Conservation (phyloP, 2,113 vertebrate species). For the Ptychochromis oligacanthus region DNA sequence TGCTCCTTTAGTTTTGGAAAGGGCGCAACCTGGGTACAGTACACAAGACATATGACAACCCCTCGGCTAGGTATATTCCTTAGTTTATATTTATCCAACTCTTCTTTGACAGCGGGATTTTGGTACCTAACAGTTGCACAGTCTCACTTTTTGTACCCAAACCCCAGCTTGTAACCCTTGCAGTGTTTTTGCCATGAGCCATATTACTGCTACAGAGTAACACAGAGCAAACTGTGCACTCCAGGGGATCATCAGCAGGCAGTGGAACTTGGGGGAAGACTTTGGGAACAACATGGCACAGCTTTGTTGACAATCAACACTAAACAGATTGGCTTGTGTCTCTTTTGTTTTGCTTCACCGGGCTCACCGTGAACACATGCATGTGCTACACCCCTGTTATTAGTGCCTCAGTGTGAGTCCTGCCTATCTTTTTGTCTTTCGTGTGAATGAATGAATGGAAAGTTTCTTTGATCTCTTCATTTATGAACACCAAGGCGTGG, state of each 20-base stretch:
- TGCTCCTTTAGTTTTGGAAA: no score
- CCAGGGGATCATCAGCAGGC: background rate
- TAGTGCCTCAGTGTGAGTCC: background rate
- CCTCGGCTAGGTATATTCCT: no score
- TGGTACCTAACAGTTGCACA: background rate
- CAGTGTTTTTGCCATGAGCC: background rate
- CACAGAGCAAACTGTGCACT: background rate
- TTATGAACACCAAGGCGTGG: background rate
- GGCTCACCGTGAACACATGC: background rate
- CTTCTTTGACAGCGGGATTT: no score
- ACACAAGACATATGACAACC: no score
- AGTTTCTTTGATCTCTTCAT: constrained; percentile 2
- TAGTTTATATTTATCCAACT: no score
- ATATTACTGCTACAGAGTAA: background rate
- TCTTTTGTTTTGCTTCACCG: background rate
- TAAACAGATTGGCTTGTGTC: background rate
- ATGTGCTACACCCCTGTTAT: background rate
- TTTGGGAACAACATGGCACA: background rate
- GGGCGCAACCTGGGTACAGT: no score
- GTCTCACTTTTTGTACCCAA: background rate
- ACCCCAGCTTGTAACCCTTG: background rate
- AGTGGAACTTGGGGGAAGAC: background rate
- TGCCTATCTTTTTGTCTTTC: background rate
- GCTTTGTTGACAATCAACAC: background rate
- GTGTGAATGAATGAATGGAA: background rate